Conservation (phyloP, 1,140 invertebrate genomes). For the Papilio machaon region DNA sequence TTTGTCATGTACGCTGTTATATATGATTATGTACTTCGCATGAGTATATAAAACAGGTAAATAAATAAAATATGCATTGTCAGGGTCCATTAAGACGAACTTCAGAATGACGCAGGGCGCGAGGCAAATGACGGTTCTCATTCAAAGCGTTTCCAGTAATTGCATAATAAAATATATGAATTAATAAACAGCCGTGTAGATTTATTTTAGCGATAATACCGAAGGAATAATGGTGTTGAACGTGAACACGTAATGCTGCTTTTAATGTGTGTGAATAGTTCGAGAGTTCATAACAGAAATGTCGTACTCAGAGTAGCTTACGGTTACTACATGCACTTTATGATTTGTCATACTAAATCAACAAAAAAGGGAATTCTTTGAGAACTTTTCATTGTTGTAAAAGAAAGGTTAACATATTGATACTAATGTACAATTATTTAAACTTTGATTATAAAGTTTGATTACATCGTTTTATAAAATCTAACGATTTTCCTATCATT, state of each 20-base stretch:
- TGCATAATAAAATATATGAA: slow-evolving; percentile 13
- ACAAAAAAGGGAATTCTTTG: neutral
- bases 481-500: no score
- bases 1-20: neutral
- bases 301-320: no score
- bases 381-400: no score
- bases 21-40: neutral
- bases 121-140: slow-evolving; percentile 3
- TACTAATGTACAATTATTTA: no score
- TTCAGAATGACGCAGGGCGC: neutral
- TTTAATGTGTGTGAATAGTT: neutral
- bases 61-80: slow-evolving; percentile 15
- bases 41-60: neutral
- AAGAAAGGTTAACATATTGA: no score
- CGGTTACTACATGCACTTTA: no score
- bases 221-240: neutral
- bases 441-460: no score
- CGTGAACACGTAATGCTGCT: neutral
- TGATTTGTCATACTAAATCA: neutral
- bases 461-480: no score
- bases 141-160: slow-evolving; percentile 18
- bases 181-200: slow-evolving; percentile 21
- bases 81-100: slow-evolving; percentile 11
- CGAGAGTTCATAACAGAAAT: neutral
- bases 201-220: slow-evolving; percentile 12